Evolutionary conservation across 2,888 invertebrate genomes (phyloP).

Genomic region (Rhogogaster chlorosoma): DNA sequence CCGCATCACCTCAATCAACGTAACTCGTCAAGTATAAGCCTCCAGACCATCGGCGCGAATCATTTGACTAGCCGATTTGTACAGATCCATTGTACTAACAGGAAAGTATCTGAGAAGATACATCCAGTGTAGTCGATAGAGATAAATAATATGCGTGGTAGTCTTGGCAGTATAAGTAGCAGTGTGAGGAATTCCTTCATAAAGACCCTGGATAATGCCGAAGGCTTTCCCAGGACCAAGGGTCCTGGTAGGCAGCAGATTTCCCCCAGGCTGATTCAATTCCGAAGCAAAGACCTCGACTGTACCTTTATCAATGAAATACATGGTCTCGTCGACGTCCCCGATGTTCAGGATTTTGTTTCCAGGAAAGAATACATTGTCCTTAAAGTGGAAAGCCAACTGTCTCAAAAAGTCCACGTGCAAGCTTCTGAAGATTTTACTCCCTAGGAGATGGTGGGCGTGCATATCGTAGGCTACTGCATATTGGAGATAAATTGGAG

Average conservation of each 20-base stretch:
- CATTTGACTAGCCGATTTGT: slow-evolving; percentile 7
- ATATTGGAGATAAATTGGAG: slow-evolving; percentile 60
- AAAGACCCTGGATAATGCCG: slow-evolving; percentile 54
- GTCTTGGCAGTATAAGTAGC: slow-evolving; percentile 59
- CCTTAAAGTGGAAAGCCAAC: slow-evolving; percentile 57
- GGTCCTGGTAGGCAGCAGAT: slow-evolving; percentile 51
- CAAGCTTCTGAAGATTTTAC: slow-evolving; percentile 60
- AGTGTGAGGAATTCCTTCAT: slow-evolving; percentile 53
- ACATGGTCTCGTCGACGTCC: slow-evolving; percentile 64
- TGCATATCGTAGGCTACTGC: slow-evolving; percentile 60
- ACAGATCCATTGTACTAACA: slow-evolving; percentile 39
- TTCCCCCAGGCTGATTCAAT: slow-evolving; percentile 59
- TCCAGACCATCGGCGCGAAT: not conserved
- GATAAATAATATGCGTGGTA: slow-evolving; percentile 57
- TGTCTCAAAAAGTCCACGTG: slow-evolving; percentile 63
- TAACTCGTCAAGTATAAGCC: not conserved
- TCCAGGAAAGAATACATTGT: slow-evolving; percentile 57
- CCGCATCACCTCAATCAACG: not conserved
- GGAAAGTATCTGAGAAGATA: slow-evolving; percentile 61
- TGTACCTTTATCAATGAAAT: slow-evolving; percentile 63
- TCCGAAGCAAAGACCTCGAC: slow-evolving; percentile 55
- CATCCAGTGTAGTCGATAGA: slow-evolving; percentile 59
- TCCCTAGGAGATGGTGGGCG: slow-evolving; percentile 60
- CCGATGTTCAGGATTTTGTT: slow-evolving; percentile 64
- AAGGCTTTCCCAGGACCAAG: slow-evolving; percentile 52